Percentiles rank a stretch among this genome's conserved stretches.
These are phyloP conservation scores for Danio albolineatus DNA, from an alignment of 2,797 vertebrate species.

Conservation along the genomic window DNA sequence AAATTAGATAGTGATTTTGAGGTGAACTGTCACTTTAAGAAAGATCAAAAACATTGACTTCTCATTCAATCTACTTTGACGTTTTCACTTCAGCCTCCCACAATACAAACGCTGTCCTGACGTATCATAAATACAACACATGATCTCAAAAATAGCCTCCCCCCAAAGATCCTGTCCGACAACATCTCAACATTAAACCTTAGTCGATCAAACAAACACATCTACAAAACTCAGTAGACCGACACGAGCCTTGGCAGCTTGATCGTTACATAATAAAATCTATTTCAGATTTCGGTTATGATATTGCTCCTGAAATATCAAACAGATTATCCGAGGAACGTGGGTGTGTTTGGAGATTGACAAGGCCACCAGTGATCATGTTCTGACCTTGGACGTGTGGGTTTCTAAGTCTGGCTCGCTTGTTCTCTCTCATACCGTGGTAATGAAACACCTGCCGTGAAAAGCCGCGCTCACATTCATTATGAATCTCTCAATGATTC, in stretches of 20 bases:
- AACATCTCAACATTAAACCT: not conserved
- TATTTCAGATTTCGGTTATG: slow-evolving; percentile 42
- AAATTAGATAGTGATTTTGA: not conserved
- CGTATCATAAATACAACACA: not conserved
- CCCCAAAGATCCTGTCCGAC: not conserved
- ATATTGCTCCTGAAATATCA: slow-evolving; percentile 53
- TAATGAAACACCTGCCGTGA: slow-evolving; percentile 73
- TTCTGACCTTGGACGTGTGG: slow-evolving; percentile 64
- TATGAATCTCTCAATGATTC: slow-evolving; percentile 81
- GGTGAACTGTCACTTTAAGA: not conserved
- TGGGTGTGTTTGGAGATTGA: slow-evolving; percentile 60
- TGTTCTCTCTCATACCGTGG: slow-evolving; percentile 33
- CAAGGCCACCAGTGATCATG: slow-evolving; percentile 54
- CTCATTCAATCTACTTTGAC: not conserved
- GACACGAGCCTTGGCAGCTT: slow-evolving; percentile 48
- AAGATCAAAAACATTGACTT: not conserved
- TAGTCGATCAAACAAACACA: slow-evolving; percentile 54
- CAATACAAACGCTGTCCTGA: not conserved
- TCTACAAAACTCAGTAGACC: slow-evolving; percentile 47
- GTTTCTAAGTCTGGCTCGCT: slow-evolving; percentile 65
- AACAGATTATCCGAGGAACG: slow-evolving; percentile 41
- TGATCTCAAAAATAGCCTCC: not conserved
- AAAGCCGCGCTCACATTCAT: slow-evolving; percentile 76
- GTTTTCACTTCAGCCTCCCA: not conserved
- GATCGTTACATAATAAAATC: slow-evolving; percentile 48